Evolutionary conservation across 2,113 vertebrate genomes (phyloP), one percentile per base, ranked within the genome.

Genomic region (Clupea harengus): DNA sequence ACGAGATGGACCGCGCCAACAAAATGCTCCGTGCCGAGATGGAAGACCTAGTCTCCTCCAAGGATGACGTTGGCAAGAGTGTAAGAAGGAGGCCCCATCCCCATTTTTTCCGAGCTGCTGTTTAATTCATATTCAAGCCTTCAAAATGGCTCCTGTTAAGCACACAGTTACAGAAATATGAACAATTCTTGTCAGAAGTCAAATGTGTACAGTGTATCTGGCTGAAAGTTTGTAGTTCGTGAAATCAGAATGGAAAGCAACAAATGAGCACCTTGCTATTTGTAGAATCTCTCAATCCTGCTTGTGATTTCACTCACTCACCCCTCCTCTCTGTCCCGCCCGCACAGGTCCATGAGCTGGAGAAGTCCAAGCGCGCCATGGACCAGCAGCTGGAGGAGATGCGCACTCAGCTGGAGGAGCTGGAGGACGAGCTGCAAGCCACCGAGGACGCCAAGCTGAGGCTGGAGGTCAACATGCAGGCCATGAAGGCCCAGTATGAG

Each of bases 331-430:
- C 82, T 8, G n/a, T 1, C 17, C 28, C 17, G 0, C 2, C 49
- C 45, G 0, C 32, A 2, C 93, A 99, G 98, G 98, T 99, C 45
- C 98, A 99, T 0, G 98, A 99, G 91, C 92, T 99, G 93, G 98
- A 99, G 95, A 99, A 99, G 90, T 93, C 96, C 0, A 99, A 99
- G 91, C 95, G 98, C 32, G 90, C 96, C 5, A 93, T 98, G 94
- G 98, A 99, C 89, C 98, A 99, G 92, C 98, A 99, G 93, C 96
- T 99, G 90, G 98, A 99, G 84, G 98, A 99, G 95, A 99, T 99
- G 97, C 97, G 95, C 92, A 99, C 97, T 0, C 98, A 99, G 92
- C 93, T 99, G 47, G 98, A 99, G 90, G 98, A 99, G 92, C 95
- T 99, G 92, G 98, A 99, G 91, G 98, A 99, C 1, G 98, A 99